Evolutionary conservation across 1,140 invertebrate genomes (phyloP), one percentile per base, ranked within the genome.

Genomic region (Drosophila ironensis): DNA sequence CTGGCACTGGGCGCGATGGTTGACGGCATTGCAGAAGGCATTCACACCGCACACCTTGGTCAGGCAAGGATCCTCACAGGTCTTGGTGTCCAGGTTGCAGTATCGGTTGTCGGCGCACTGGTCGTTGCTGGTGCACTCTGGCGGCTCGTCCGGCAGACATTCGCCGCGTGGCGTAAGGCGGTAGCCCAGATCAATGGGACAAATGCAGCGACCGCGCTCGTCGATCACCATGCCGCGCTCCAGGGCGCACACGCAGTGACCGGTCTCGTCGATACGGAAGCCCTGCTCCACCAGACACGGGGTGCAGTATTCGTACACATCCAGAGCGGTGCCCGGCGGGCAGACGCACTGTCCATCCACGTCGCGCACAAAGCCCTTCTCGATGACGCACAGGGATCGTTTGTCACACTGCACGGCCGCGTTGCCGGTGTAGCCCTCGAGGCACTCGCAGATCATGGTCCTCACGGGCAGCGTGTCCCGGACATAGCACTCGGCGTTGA

Each of bases 371-470:
- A 93, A 95, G 37, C 95, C 95, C 87, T 94, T 95, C 33, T 95
- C 94, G 9, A 93, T 90, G 37, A 92, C 91, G 73, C 95, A 96
- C 20, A 92, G 63, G 11, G 92, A 90, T 91, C 95, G 92, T 90
- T 93, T 93, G 71, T 94, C 94, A 82, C 95, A 96, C 78, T 94
- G 92, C 28, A 94, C 91, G 16, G 95, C 93, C 12, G 95, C 95
- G 87, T 96, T 95, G 88, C 95, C 95, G 89, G 93, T 93, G 87
- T 95, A 97, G 38, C 96, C 95, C 17, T 95, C 94, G n/a, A 95
- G 86, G 87, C 97, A 98, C 88, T 95, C 93, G 72, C 97, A 98
- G 52, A 96, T 93, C 95, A 97, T 96, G 9, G 96, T 97, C 74
- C 95, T 92, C 0, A 97, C 94, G 1, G 96, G 96, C 16, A 93